phyloP scores from a whole-genome alignment of 1,140 invertebrate genomes.

The Drosophila nigrodunni region DNA sequence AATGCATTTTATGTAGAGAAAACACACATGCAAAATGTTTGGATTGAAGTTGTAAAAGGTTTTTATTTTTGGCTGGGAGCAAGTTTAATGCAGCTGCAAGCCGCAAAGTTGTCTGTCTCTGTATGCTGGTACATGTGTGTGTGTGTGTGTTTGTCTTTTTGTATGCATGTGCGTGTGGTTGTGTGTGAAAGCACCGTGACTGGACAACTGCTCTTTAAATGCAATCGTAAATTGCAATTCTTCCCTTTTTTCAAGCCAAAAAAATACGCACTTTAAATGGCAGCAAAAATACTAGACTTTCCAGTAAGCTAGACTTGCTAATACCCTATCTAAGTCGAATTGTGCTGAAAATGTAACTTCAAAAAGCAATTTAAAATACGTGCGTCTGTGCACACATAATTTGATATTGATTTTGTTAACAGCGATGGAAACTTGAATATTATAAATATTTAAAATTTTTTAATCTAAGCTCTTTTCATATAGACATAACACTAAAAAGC shows the following conservation, averaged over 20 bases:
- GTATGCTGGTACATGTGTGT: constrained; percentile 1
- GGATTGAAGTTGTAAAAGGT: constrained; percentile 59
- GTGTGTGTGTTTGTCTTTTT: background rate
- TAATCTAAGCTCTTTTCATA: too few relatives aligned
- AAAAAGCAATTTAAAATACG: too few relatives aligned
- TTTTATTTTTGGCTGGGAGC: constrained; percentile 6
- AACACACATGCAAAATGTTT: constrained; percentile 53
- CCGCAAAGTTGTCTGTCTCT: constrained; percentile 28
- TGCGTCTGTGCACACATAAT: too few relatives aligned
- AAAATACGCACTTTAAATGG: background rate
- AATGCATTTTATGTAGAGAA: constrained; percentile 69
- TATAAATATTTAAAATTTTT: background rate
- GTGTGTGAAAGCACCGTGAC: constrained; percentile 6
- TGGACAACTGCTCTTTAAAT: constrained; percentile 54
- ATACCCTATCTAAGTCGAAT: too few relatives aligned
- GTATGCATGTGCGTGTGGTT: background rate
- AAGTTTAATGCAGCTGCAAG: constrained; percentile 42
- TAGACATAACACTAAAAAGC: too few relatives aligned
- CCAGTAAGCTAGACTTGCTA: too few relatives aligned
- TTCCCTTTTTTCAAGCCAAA: background rate
- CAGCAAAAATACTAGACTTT: too few relatives aligned
- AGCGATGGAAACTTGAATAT: too few relatives aligned
- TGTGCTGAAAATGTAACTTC: too few relatives aligned
- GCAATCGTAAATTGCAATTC: constrained; percentile 15
- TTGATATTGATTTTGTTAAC: too few relatives aligned